Evolutionary conservation across 2,113 vertebrate genomes (phyloP).

Genomic region (Heloderma charlesbogerti): DNA sequence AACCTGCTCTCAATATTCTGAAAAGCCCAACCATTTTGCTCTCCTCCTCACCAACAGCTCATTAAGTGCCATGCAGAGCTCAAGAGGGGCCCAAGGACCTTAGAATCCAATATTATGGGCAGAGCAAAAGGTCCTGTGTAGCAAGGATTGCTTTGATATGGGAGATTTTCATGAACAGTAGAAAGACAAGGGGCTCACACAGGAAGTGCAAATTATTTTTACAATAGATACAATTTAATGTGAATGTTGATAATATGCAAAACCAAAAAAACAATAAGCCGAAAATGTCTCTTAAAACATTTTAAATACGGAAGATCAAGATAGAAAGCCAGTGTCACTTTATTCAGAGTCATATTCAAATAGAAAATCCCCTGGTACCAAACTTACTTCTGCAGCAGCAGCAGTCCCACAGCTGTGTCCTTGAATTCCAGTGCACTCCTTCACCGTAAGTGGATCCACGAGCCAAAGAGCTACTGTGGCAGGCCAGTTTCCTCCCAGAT

Average conservation of each 20-base stretch:
- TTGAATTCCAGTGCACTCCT: conserved; percentile 85
- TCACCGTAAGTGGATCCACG: conserved; percentile 94
- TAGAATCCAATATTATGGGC: neutral
- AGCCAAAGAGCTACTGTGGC: conserved; percentile 94
- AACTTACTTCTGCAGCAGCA: conserved; percentile 84
- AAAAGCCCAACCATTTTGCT: neutral
- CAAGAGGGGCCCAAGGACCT: neutral
- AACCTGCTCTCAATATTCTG: neutral
- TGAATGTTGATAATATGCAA: neutral
- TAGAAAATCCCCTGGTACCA: neutral
- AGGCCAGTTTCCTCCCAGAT: conserved; percentile 97
- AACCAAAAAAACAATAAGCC: neutral
- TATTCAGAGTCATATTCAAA: rapidly evolving
- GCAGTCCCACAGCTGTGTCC: conserved; percentile 83
- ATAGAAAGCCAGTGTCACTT: neutral
- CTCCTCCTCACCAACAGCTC: neutral
- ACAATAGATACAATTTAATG: neutral
- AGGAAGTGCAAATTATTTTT: neutral
- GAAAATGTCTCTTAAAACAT: neutral
- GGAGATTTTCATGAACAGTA: neutral
- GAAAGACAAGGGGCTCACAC: neutral
- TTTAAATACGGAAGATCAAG: neutral
- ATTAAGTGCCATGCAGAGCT: neutral
- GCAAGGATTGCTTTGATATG: neutral
- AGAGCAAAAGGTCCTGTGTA: neutral